Percentiles rank a stretch among this genome's conserved stretches.
These are phyloP conservation scores for Odontomyia ornata DNA, from an alignment of 2,888 invertebrate species.

Conservation along the genomic window DNA sequence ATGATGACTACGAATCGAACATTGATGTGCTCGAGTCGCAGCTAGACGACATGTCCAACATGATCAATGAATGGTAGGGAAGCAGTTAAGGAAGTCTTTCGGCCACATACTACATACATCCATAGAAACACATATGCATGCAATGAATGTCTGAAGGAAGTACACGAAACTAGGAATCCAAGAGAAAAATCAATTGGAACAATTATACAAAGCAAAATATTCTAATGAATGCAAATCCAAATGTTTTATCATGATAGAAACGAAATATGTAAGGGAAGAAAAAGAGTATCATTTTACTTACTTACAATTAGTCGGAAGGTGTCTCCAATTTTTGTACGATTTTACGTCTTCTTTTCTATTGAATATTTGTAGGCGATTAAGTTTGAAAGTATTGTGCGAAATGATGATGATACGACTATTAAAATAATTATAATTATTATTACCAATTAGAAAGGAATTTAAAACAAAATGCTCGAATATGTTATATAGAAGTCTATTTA, in stretches of 20 bases:
- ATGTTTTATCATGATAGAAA: slow-evolving; percentile 11
- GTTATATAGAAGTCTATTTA: slow-evolving; percentile 32
- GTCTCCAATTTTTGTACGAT: slow-evolving; percentile 42
- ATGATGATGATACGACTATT: slow-evolving; percentile 17
- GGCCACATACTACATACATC: not conserved
- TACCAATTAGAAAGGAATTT: not conserved
- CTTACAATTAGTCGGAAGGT: slow-evolving; percentile 14
- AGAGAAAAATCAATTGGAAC: not conserved
- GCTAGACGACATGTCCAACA: slow-evolving; percentile 51
- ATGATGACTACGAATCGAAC: slow-evolving; percentile 52
- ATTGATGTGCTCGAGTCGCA: slow-evolving; percentile 52
- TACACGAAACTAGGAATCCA: not conserved
- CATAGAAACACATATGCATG: not conserved
- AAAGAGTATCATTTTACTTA: not conserved
- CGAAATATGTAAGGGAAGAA: slow-evolving; percentile 1
- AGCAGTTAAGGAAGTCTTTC: not conserved
- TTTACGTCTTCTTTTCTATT: slow-evolving; percentile 31
- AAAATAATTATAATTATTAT: slow-evolving; percentile 2
- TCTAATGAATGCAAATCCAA: slow-evolving; percentile 9
- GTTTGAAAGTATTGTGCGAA: slow-evolving; percentile 21
- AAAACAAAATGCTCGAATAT: slow-evolving; percentile 39
- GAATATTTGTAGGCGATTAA: slow-evolving; percentile 12
- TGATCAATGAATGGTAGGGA: slow-evolving; percentile 51
- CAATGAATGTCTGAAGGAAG: slow-evolving; percentile 1
- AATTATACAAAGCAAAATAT: not conserved